A percentile compares a stretch with the other conserved stretches of the same genome.
Conservation (phyloP, 2,797 vertebrate species). For the Danionella dracula region DNA sequence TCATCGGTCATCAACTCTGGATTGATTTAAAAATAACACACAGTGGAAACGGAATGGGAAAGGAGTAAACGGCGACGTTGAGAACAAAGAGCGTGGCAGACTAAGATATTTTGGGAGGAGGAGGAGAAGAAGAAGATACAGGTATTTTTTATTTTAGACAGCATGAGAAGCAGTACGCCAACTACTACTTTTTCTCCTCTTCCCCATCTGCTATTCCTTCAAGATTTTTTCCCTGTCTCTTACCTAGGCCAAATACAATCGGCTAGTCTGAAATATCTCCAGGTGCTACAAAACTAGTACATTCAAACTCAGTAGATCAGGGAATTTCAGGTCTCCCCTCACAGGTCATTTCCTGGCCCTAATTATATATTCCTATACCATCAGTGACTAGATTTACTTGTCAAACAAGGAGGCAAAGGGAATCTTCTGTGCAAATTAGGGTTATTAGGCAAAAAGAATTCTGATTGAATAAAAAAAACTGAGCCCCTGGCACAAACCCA, state of each 20-base stretch:
- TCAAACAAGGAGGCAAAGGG: conserved; percentile 35
- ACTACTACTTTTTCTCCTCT: conserved; percentile 14
- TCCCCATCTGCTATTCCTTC: conserved; percentile 31
- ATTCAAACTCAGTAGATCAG: conserved; percentile 54
- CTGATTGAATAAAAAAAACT: conserved; percentile 45
- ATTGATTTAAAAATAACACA: conserved; percentile 48
- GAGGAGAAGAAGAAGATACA: conserved; percentile 44
- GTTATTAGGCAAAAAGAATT: conserved; percentile 57
- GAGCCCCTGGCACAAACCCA: conserved; percentile 45
- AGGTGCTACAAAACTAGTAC: conserved; percentile 57
- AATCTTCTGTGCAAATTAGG: conserved; percentile 45
- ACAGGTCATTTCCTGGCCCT: conserved; percentile 14
- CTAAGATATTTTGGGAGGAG: conserved; percentile 40
- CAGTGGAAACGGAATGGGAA: conserved; percentile 40
- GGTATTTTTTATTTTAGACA: conserved; percentile 38
- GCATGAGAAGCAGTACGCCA: conserved; percentile 18
- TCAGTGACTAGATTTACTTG: conserved; percentile 36
- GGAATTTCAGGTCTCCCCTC: conserved; percentile 32
- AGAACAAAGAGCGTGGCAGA: conserved; percentile 39
- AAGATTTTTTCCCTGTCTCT: conserved; percentile 29
- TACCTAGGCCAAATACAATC: conserved; percentile 55
- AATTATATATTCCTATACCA: conserved; percentile 28
- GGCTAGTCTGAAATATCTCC: conserved; percentile 58
- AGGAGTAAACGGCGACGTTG: conserved; percentile 34
- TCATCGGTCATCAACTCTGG: conserved; percentile 44